Base-by-base conservation (phyloP, 2,113 vertebrate species). In the Rattus norvegicus region DNA sequence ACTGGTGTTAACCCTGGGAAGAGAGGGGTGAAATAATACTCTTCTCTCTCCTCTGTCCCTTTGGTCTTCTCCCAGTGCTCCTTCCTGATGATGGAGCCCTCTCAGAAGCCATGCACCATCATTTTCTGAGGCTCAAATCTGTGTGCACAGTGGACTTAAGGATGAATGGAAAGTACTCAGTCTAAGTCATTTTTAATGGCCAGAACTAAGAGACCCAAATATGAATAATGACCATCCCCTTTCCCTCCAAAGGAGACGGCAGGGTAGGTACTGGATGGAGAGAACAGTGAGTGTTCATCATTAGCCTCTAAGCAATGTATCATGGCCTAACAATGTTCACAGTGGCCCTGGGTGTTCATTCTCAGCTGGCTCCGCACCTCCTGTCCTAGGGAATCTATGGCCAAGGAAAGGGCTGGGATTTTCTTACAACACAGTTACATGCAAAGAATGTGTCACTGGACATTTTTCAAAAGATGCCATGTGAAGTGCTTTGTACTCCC, bases 31-130 rank as follows among this genome's bases (percentile, higher is more conserved):
- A 47, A 69, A 77, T 17, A 47, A 85, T 19, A 73, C 8, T 56
- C 13, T 65, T 17, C 5, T 26, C 47, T 65, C 2, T 79, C 22
- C 6, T 63, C 22, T 2, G 7, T 84, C 13, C 49, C 20, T 61
- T 39, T 3, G 1, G 0, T 7, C 28, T 85, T 26, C 30, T 59
- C 2, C 1, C 3, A 17, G 16, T 47, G 10, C 7, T 13, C 30
- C 3, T 12, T 30, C 54, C 63, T 54, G 26, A 19, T 33, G 36
- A n/a, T 49, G 88, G 56, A 52, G 16, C 24, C 75, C 30, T 22
- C n/a, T 56, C 9, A 33, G 88, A 69, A 93, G 59, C 49, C 9
- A 0, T 11, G 2, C 11, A 2, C 19, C 4, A 17, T 30, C 11
- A 7, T 5, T 8, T 54, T n/a, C 47, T 76, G 59, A 69, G 24